These are phyloP conservation scores for Apistogramma diplotaenia DNA, from an alignment of 2,113 vertebrate genomes.

Conservation along the genomic window DNA sequence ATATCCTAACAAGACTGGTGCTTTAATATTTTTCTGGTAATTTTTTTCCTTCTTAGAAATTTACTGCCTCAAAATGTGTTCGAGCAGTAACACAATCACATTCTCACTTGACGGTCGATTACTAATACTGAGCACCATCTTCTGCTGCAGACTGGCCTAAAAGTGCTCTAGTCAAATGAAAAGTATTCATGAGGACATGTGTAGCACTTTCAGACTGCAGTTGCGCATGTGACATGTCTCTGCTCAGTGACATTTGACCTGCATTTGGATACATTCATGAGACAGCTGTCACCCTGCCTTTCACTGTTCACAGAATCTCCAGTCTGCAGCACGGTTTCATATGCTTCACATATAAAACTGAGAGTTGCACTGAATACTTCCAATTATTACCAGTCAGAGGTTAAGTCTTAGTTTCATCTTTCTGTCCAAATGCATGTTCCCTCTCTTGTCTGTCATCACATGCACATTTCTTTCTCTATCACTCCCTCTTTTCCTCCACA, in stretches of 20 bases:
- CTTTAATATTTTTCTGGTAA: not conserved
- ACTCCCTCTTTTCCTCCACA: not conserved
- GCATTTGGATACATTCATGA: not conserved
- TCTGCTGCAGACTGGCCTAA: not conserved
- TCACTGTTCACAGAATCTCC: not conserved
- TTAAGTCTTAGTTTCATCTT: accelerated
- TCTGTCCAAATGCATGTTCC: not conserved
- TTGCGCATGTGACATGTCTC: not conserved
- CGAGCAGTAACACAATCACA: not conserved
- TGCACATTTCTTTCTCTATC: not conserved
- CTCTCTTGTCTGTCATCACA: not conserved
- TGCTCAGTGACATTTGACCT: not conserved
- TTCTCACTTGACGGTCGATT: not conserved
- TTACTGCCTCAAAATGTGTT: not conserved
- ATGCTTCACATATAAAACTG: not conserved
- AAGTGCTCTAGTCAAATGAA: not conserved
- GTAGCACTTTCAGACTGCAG: not conserved
- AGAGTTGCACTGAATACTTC: not conserved
- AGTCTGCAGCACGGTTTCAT: not conserved
- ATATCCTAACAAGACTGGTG: not conserved
- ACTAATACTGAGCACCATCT: not conserved
- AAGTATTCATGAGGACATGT: not conserved
- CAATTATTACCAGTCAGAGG: not conserved
- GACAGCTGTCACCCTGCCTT: slow-evolving; percentile 7
- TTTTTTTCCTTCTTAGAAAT: not conserved